Base-by-base conservation (phyloP, 2,113 vertebrate genomes). In the Oncorhynchus nerka region DNA sequence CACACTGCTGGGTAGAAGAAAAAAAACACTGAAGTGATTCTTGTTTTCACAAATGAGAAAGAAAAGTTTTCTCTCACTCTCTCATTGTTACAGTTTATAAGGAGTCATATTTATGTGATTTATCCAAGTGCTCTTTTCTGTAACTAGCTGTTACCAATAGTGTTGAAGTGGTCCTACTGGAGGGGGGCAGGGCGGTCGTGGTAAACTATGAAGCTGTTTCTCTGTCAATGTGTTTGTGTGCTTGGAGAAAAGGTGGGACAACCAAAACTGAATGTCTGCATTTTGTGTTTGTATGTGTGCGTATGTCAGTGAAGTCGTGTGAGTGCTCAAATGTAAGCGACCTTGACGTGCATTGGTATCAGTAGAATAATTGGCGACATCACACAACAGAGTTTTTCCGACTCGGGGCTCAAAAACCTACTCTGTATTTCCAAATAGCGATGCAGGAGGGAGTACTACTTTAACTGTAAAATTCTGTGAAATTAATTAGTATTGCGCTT, bases 91-190 rank as follows among this genome's bases (percentile, higher is more conserved):
- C 45, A 45, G 70, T 70, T 74, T 61, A 86, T 65, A 49, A 84
- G 75, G 87, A 39, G 39, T 45, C 9, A 45, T 45, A 45, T 45
- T 11, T 45, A 9, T 45, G 39, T 45, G 39, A 83, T 22, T 69
- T 83, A 81, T 85, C 62, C 51, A 89, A 86, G 78, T 88, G 84
- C 83, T 86, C 82, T 86, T 88, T 68, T 84, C 78, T 78, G 76
- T 68, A 89, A 85, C 32, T 73, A 73, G 77, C 84, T 81, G 71
- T 85, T 80, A 80, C 73, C 65, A 66, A 70, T 69, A 71, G 77
- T 79, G 22, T 84, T 68, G 64, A 64, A 62, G 51, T 24, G 68
- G 77, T 70, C 75, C 45, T 51, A 39, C 28, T 32, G 19, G 22
- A 11, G 20, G 34, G 1, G 20, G 28, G 16, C 13, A 22, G 15